phyloP scores from a whole-genome alignment of 2,113 vertebrate genomes.

The Lonchura striata region DNA sequence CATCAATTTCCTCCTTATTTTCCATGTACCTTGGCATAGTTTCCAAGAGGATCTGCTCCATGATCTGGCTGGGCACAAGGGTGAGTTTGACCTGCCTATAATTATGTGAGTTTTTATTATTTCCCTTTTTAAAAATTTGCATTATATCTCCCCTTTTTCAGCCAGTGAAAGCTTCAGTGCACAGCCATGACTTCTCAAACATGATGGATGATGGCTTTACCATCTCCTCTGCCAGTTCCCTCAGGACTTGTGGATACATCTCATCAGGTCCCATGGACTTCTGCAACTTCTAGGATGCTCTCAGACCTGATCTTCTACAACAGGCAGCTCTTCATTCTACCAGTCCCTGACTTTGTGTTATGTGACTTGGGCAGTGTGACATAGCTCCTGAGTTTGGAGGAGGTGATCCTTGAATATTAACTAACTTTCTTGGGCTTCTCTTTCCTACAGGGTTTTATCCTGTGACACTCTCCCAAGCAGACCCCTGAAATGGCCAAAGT shows the following conservation, averaged over 20 bases:
- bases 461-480: neutral
- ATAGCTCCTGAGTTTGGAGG: neutral
- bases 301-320: neutral
- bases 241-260: neutral
- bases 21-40: neutral
- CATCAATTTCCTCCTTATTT: neutral
- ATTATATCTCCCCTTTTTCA: neutral
- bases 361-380: neutral
- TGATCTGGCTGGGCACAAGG: neutral
- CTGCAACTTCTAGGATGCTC: neutral
- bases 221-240: neutral
- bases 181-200: neutral
- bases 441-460: neutral
- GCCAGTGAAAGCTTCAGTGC: neutral
- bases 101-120: neutral
- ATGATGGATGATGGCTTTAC: neutral
- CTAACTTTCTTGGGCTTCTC: neutral
- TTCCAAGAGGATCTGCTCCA: neutral
- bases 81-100: neutral
- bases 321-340: neutral
- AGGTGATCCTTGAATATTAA: neutral
- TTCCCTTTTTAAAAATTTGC: neutral
- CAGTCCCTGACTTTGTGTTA: neutral
- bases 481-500: neutral
- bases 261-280: neutral